phyloP scores from a whole-genome alignment of 1,140 invertebrate species.

The Homalodisca vitripennis region DNA sequence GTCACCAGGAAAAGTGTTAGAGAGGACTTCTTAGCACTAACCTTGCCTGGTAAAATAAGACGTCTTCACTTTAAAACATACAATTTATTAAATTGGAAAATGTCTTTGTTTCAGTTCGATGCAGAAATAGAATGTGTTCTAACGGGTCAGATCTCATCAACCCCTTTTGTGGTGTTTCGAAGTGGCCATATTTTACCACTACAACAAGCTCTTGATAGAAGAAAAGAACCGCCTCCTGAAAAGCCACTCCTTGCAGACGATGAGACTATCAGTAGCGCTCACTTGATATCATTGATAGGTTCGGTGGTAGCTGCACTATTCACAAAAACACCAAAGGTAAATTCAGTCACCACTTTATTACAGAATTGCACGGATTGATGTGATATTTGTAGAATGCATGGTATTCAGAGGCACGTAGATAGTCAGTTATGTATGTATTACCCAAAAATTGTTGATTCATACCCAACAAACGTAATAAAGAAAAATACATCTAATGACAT shows the following conservation, averaged over 20 bases:
- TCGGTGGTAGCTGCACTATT: conserved; percentile 57
- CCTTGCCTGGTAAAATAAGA: too few species aligned
- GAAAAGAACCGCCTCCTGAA: conserved; percentile 52
- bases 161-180: conserved; percentile 57
- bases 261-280: conserved; percentile 55
- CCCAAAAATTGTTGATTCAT: not conserved
- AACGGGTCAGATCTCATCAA: conserved; percentile 42
- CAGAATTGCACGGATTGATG: not conserved
- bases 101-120: too few species aligned
- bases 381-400: not conserved
- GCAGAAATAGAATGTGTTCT: conserved; percentile 53
- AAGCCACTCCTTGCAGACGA: conserved; percentile 51
- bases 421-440: not conserved
- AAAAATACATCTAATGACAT: not conserved
- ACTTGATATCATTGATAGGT: conserved; percentile 49
- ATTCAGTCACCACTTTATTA: not conserved
- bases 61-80: too few species aligned
- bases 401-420: not conserved
- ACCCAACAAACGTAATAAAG: not conserved
- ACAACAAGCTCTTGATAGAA: conserved; percentile 56
- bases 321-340: conserved; percentile 49
- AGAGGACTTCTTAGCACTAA: too few species aligned
- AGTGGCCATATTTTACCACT: conserved; percentile 62
- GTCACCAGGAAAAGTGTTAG: too few species aligned
- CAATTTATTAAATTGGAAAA: too few species aligned